These are phyloP conservation scores for Hydrolagus colliei DNA, from an alignment of 2,797 vertebrate species.

Conservation along the genomic window DNA sequence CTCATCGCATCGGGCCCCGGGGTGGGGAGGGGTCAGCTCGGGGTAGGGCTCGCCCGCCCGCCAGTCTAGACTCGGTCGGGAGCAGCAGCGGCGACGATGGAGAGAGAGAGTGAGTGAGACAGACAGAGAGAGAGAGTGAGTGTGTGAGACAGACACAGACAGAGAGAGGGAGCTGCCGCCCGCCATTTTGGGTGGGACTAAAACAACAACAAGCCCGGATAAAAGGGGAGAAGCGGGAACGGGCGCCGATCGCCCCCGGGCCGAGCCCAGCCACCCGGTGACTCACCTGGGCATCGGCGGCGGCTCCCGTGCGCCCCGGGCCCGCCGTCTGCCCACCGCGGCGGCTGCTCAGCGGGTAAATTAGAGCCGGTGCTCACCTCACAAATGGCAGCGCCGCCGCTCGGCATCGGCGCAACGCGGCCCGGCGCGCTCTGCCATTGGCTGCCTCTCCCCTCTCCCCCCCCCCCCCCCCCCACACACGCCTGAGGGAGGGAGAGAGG, in stretches of 20 bases:
- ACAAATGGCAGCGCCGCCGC: slow-evolving; percentile 12
- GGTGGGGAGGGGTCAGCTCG: fast-evolving
- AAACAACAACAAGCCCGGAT: background rate
- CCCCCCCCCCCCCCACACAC: no score
- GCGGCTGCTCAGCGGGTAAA: background rate
- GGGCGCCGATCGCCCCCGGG: slow-evolving; percentile 36
- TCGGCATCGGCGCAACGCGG: background rate
- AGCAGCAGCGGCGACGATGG: background rate
- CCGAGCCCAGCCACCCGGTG: slow-evolving; percentile 33
- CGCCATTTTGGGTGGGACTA: slow-evolving; percentile 29
- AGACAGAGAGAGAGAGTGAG: no score
- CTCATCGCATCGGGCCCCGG: fast-evolving
- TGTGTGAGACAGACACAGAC: slow-evolving; percentile 37
- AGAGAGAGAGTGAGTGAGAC: no score
- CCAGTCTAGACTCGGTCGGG: background rate
- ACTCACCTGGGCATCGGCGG: slow-evolving; percentile 22
- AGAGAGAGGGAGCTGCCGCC: background rate
- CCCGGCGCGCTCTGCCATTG: background rate
- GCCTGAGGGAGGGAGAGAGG: background rate
- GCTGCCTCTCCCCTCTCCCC: background rate
- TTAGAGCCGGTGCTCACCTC: slow-evolving; percentile 20
- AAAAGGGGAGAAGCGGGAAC: background rate
- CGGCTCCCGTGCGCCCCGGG: no score
- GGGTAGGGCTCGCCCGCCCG: background rate
- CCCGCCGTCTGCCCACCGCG: background rate